Percentiles rank a stretch among this genome's conserved stretches.
These are phyloP conservation scores for Tortrix viridana DNA, from an alignment of 2,888 invertebrate species.

Conservation along the genomic window DNA sequence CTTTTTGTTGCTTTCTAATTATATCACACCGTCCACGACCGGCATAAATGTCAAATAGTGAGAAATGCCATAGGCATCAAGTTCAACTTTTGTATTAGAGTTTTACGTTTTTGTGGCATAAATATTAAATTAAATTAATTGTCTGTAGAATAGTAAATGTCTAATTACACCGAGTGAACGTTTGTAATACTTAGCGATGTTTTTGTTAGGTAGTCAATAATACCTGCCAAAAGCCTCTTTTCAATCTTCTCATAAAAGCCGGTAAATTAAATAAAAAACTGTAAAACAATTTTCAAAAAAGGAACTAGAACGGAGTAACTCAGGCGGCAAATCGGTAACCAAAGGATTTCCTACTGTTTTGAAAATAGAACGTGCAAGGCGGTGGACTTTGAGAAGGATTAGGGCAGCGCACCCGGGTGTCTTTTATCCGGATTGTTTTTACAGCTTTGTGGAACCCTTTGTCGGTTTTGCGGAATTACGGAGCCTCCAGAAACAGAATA, in stretches of 20 bases:
- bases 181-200: conserved; percentile 1
- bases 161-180: no score
- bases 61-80: no score
- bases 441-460: conserved; percentile 80
- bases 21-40: no score
- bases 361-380: conserved; percentile 69
- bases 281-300: conserved; percentile 63
- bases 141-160: no score
- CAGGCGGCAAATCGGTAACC: conserved; percentile 80
- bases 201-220: conserved; percentile 30
- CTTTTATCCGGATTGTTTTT: conserved; percentile 76
- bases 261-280: conserved; percentile 59
- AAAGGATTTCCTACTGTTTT: conserved; percentile 83
- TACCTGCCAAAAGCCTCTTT: conserved; percentile 37
- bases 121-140: no score
- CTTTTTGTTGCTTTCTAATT: no score
- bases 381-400: conserved; percentile 78
- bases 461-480: conserved; percentile 72
- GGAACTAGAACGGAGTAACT: conserved; percentile 63
- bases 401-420: conserved; percentile 61
- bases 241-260: conserved; percentile 47
- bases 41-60: no score
- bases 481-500: conserved; percentile 57
- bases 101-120: no score
- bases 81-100: no score